Evolutionary conservation across 2,888 invertebrate species (phyloP), one percentile per base, ranked within the genome.

Genomic region (Cephus runcator): DNA sequence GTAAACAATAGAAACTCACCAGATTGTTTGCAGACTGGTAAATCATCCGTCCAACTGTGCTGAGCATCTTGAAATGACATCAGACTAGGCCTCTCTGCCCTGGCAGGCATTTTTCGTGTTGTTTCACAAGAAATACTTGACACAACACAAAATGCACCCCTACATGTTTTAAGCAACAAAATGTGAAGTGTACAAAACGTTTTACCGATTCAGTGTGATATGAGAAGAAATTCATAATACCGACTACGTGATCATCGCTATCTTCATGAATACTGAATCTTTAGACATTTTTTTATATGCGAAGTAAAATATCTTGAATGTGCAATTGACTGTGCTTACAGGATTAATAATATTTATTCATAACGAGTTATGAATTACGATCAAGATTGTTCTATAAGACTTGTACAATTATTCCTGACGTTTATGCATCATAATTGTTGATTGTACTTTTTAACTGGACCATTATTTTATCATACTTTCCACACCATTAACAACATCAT

Each of bases 1-100:
- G 33, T 36, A 40, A 75, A 77, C 68, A 80, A 75, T 33, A 12
- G 74, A 78, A 40, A 82, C 83, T 78, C 85, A 91, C 96, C 96
- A 6, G 97, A 96, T 85, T 95, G 94, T 87, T 95, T 95, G 91
- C 97, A 98, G 84, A 97, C 96, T 69, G 97, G 96, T 81, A 98
- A 92, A 90, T 97, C 97, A 90, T 98, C 97, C 0, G 97, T 97
- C 97, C 97, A 97, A 83, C 93, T 93, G 83, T 90, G 90, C 73
- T 91, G 89, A 69, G 90, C 87, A 79, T 92, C 92, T 85, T 91
- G 91, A 85, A 89, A 91, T 77, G 88, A 88, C 88, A 90, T 87
- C 80, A 89, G 87, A 85, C 83, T 87, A 73, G 90, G 87, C 74
- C 87, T 83, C 79, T 90, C 91, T 79, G 89, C 87, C 83, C 88